These are phyloP conservation scores for Melinaea menophilus DNA, from an alignment of 2,888 invertebrate species.

Conservation along the genomic window DNA sequence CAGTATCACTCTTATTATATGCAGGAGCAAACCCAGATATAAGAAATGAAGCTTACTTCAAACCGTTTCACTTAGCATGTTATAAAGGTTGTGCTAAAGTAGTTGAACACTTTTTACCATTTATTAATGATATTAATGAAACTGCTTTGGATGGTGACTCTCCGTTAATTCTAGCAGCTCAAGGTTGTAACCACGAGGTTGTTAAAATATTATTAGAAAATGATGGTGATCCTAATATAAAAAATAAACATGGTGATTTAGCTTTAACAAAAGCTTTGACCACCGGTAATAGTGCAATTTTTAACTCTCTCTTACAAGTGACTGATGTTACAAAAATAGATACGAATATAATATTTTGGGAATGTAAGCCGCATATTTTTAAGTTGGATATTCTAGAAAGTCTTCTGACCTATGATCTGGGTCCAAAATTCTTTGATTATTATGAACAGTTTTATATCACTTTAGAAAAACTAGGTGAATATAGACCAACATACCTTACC, in stretches of 20 bases:
- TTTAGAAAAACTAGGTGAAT: slow-evolving; percentile 48
- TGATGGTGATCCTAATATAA: slow-evolving; percentile 63
- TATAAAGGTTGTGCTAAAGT: slow-evolving; percentile 56
- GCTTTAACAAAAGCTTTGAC: slow-evolving; percentile 60
- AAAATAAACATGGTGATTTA: slow-evolving; percentile 50
- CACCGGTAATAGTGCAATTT: slow-evolving; percentile 50
- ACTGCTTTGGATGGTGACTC: slow-evolving; percentile 54
- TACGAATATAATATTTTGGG: slow-evolving; percentile 53
- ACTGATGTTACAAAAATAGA: slow-evolving; percentile 52
- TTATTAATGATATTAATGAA: slow-evolving; percentile 59
- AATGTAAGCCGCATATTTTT: slow-evolving; percentile 68
- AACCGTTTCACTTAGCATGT: slow-evolving; percentile 69
- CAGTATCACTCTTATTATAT: slow-evolving; percentile 54
- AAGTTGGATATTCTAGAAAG: slow-evolving; percentile 61
- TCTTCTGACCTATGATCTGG: slow-evolving; percentile 58
- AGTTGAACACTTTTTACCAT: slow-evolving; percentile 53
- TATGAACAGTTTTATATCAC: slow-evolving; percentile 50
- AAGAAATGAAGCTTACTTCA: slow-evolving; percentile 56
- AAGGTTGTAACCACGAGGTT: slow-evolving; percentile 51
- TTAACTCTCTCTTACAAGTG: slow-evolving; percentile 51
- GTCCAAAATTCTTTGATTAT: slow-evolving; percentile 62
- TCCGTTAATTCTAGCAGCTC: slow-evolving; percentile 58
- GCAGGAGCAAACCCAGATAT: slow-evolving; percentile 66
- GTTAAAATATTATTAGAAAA: slow-evolving; percentile 57
- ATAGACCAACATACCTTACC: slow-evolving; percentile 47